Conservation (phyloP, 2,888 invertebrate species). For the Drepanosiphum platanoidis region DNA sequence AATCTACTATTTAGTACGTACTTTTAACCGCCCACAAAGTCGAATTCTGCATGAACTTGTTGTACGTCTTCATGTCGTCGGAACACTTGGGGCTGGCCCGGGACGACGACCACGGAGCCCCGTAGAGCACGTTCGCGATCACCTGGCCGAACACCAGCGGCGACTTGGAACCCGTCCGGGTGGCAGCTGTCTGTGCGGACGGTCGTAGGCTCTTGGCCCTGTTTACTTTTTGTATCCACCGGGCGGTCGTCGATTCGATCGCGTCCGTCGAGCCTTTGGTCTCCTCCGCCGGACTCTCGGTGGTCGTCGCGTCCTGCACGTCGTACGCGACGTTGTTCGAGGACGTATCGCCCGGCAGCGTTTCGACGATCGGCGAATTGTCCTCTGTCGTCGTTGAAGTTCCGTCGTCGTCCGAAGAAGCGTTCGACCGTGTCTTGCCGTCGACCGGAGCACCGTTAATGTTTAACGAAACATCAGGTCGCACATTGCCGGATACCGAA, state of each 20-base stretch:
- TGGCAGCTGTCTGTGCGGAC: background rate
- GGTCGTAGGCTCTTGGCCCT: too few species aligned
- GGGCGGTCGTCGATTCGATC: background rate
- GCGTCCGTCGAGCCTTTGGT: background rate
- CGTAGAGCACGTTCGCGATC: slow-evolving; percentile 26
- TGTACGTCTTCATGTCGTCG: background rate
- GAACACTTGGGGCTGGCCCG: slow-evolving; percentile 25
- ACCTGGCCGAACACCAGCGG: slow-evolving; percentile 9
- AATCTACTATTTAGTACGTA: too few species aligned
- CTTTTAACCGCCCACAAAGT: slow-evolving; percentile 60
- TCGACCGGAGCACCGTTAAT: background rate
- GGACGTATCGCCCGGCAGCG: too few species aligned
- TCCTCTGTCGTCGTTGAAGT: too few species aligned
- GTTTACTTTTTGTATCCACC: background rate
- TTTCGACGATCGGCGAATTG: too few species aligned
- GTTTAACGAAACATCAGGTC: background rate
- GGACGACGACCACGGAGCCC: background rate
- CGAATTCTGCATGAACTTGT: slow-evolving; percentile 22
- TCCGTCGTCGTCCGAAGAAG: too few species aligned
- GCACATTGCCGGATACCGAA: too few species aligned
- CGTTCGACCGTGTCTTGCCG: background rate
- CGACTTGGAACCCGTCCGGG: background rate
- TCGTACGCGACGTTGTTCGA: background rate
- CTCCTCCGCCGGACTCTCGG: background rate
- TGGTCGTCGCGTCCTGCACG: background rate